Conservation (phyloP, 1,140 invertebrate genomes). For the Eueides isabella region DNA sequence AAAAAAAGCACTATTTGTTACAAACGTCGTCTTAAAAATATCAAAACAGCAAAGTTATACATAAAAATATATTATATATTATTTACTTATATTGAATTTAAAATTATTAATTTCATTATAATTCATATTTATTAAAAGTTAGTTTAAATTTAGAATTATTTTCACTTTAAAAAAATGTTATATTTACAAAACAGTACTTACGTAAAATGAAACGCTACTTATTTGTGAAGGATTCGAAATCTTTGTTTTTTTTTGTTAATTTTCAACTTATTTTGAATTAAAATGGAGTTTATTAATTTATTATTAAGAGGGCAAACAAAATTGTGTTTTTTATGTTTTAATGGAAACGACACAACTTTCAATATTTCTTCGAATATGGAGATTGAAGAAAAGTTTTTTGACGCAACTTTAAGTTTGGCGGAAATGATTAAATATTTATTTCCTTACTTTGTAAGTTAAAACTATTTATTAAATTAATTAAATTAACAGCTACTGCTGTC, state of each 20-base stretch:
- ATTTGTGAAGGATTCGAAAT: background rate
- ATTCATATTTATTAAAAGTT: no score
- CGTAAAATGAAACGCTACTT: background rate
- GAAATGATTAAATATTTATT: constrained; percentile 48
- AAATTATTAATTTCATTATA: no score
- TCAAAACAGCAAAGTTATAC: no score
- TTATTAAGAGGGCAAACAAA: constrained; percentile 22
- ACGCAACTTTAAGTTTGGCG: constrained; percentile 33
- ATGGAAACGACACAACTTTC: constrained; percentile 29
- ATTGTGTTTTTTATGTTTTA: constrained; percentile 56
- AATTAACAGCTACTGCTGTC: background rate
- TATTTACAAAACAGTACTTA: background rate
- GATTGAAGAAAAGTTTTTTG: constrained; percentile 40
- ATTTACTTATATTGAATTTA: no score
- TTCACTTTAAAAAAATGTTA: no score
- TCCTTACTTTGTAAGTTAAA: constrained; percentile 50
- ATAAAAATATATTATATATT: no score
- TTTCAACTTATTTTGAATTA: background rate
- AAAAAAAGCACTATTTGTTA: no score
- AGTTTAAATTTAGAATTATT: no score
- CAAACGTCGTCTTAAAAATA: no score
- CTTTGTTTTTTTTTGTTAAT: background rate
- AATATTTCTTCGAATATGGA: constrained; percentile 43
- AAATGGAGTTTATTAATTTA: constrained; percentile 33
- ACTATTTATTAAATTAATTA: background rate